phyloP scores from a whole-genome alignment of 2,113 vertebrate genomes.

The Lagopus muta region DNA sequence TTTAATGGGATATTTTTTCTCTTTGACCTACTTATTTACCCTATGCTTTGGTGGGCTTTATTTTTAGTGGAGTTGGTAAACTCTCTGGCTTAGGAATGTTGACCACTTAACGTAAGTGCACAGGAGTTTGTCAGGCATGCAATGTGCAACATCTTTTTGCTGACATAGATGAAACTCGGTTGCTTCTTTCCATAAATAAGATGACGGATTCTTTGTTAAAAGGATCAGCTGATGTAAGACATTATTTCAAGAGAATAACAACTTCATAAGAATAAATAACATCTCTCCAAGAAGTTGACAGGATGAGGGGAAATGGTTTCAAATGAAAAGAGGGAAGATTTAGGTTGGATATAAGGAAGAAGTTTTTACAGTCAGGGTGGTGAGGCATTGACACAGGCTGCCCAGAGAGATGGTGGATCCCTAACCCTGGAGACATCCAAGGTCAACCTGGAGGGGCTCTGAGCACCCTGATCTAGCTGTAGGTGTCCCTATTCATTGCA shows the following conservation, averaged over 20 bases:
- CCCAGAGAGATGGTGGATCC: too few species aligned
- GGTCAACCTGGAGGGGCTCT: too few species aligned
- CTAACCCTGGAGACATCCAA: too few species aligned
- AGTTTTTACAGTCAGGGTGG: too few species aligned
- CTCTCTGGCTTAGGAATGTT: not conserved
- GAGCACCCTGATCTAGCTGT: too few species aligned
- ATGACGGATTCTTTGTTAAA: not conserved
- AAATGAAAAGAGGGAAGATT: too few species aligned
- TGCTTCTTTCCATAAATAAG: not conserved
- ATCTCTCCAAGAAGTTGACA: not conserved
- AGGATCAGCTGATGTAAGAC: not conserved
- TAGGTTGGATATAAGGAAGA: too few species aligned
- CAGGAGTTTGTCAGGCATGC: not conserved
- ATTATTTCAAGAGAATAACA: conserved; percentile 15
- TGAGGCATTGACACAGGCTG: too few species aligned
- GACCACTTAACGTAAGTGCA: not conserved
- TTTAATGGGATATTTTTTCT: not conserved
- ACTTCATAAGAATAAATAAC: not conserved
- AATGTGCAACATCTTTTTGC: not conserved
- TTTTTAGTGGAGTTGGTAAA: not conserved
- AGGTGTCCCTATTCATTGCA: too few species aligned
- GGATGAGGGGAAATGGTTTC: too few species aligned
- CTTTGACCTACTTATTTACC: not conserved
- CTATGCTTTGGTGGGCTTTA: not conserved
- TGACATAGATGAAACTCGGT: not conserved